Conservation (phyloP, 1,140 invertebrate species). For the Ooceraea biroi region DNA sequence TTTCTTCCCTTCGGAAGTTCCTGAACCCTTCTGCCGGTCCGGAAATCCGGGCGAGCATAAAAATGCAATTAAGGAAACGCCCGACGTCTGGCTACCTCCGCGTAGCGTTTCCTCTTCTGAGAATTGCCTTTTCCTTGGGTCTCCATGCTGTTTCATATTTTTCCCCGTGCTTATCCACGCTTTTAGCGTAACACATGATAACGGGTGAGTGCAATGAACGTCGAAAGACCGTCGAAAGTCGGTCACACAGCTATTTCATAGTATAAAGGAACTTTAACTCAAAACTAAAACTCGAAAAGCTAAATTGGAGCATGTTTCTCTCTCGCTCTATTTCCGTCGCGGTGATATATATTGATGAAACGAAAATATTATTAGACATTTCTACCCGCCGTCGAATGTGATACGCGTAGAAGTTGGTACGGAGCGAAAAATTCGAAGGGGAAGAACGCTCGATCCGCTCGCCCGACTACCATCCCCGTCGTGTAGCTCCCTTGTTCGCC, state of each 20-base stretch:
- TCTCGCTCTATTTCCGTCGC: no score
- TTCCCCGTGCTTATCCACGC: slow-evolving; percentile 2
- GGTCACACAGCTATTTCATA: neutral
- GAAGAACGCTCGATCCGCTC: neutral
- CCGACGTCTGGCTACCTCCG: slow-evolving; percentile 64
- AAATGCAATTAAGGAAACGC: slow-evolving; percentile 85
- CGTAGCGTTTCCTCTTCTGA: slow-evolving; percentile 40
- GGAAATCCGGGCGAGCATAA: slow-evolving; percentile 81
- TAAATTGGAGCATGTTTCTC: neutral
- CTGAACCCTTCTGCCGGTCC: slow-evolving; percentile 56
- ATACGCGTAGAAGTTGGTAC: slow-evolving; percentile 36
- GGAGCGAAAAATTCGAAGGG: slow-evolving; percentile 10
- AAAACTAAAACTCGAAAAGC: neutral
- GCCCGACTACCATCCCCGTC: neutral
- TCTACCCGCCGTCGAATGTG: slow-evolving; percentile 3
- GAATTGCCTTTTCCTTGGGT: slow-evolving; percentile 48
- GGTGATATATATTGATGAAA: neutral
- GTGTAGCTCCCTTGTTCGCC: slow-evolving; percentile 7
- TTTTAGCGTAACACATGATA: slow-evolving; percentile 25
- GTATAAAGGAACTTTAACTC: neutral
- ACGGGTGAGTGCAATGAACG: neutral
- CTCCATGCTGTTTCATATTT: slow-evolving; percentile 37
- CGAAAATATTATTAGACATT: slow-evolving; percentile 21
- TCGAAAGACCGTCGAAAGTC: slow-evolving; percentile 1
- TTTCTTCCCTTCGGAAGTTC: slow-evolving; percentile 26